A percentile compares a stretch with the other conserved stretches of the same genome.
Evolutionary conservation across 2,113 vertebrate species (phyloP).

Genomic region (Solea solea): DNA sequence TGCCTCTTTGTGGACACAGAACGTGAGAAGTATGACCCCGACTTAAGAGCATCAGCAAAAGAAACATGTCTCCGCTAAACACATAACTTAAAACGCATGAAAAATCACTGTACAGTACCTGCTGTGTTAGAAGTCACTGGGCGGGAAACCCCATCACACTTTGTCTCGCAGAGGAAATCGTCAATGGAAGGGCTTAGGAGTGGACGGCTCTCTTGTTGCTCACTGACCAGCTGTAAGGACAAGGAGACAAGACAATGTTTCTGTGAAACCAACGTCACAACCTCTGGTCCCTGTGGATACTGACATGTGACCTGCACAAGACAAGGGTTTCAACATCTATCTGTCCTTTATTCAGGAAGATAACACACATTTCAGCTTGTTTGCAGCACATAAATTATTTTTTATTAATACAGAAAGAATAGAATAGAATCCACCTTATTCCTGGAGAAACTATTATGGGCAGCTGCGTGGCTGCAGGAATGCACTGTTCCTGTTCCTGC

Average conservation of each 20-base stretch:
- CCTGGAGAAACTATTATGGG: too few relatives aligned
- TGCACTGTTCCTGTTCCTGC: too few relatives aligned
- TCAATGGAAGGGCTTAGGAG: slow-evolving; percentile 98
- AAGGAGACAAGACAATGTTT: slow-evolving; percentile 65
- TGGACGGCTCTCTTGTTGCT: slow-evolving; percentile 98
- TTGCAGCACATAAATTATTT: too few relatives aligned
- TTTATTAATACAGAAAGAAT: too few relatives aligned
- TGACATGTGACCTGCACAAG: too few relatives aligned
- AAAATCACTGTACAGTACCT: slow-evolving; percentile 57
- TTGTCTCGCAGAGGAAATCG: slow-evolving; percentile 97
- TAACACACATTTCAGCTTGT: too few relatives aligned
- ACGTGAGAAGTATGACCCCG: too few relatives aligned
- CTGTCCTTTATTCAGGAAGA: too few relatives aligned
- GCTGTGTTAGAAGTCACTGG: slow-evolving; percentile 97
- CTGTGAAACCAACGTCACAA: background rate
- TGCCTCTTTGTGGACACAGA: too few relatives aligned
- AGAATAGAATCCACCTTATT: too few relatives aligned
- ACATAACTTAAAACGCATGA: background rate
- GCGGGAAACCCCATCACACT: slow-evolving; percentile 90
- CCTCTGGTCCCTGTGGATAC: background rate
- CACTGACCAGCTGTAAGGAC: slow-evolving; percentile 94
- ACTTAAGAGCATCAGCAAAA: background rate
- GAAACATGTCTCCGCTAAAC: background rate
- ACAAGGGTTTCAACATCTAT: too few relatives aligned
- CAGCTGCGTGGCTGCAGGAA: too few relatives aligned